Conservation (phyloP, 2,113 vertebrate species). For the Vombatus ursinus region DNA sequence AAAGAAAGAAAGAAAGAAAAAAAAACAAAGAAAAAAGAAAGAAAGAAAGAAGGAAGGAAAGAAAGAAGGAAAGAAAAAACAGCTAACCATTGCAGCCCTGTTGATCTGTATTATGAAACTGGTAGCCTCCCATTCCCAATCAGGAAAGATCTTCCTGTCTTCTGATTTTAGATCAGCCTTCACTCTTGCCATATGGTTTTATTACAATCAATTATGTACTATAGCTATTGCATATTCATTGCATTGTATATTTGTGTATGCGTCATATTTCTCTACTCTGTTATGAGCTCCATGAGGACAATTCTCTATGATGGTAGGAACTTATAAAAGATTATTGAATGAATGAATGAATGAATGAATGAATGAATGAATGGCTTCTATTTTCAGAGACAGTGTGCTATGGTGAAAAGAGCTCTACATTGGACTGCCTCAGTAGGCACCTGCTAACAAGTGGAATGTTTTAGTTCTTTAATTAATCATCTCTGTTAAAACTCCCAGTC, state of each 20-base stretch:
- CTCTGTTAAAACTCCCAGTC: slow-evolving; percentile 61
- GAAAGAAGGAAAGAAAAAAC: too few relatives aligned
- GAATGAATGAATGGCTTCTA: background rate
- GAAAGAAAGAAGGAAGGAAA: too few relatives aligned
- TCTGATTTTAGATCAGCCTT: background rate
- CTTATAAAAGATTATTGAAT: background rate
- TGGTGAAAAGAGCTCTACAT: background rate
- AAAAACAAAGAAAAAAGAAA: too few relatives aligned
- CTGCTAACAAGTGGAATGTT: slow-evolving; percentile 55
- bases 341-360: background rate
- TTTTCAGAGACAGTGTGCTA: background rate
- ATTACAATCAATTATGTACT: background rate
- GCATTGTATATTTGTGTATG: background rate
- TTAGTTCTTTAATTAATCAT: slow-evolving; percentile 70
- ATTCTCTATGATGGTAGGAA: background rate
- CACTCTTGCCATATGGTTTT: background rate
- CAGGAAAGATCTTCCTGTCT: background rate
- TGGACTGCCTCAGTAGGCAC: background rate
- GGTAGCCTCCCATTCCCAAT: background rate
- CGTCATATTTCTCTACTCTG: background rate
- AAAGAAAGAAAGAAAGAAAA: too few relatives aligned
- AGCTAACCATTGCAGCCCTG: background rate
- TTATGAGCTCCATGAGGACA: background rate
- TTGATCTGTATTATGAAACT: background rate
- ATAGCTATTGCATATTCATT: background rate